Conservation (phyloP, 1,140 invertebrate genomes). For the Grapholita molesta region DNA sequence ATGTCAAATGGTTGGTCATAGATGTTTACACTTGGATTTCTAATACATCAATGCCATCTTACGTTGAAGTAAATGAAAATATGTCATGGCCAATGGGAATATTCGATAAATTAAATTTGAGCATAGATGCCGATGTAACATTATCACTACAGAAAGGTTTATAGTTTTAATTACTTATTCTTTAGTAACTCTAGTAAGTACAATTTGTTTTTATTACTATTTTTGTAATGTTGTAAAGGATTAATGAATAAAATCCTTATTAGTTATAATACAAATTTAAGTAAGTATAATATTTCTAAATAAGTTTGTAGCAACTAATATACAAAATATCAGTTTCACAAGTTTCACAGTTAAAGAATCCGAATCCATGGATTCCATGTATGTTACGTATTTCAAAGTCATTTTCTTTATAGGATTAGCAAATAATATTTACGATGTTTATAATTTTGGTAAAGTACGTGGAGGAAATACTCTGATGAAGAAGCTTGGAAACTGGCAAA, state of each 20-base stretch:
- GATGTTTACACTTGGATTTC: conserved; percentile 6
- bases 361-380: too few relatives aligned
- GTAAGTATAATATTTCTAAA: too few relatives aligned
- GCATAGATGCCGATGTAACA: conserved; percentile 39
- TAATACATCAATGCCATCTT: conserved; percentile 4
- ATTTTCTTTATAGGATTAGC: not conserved
- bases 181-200: too few relatives aligned
- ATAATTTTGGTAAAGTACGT: conserved; percentile 49
- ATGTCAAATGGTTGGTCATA: conserved; percentile 40
- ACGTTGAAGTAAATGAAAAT: not conserved
- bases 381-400: too few relatives aligned
- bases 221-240: too few relatives aligned
- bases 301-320: too few relatives aligned
- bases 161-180: too few relatives aligned
- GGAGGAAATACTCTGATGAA: conserved; percentile 36
- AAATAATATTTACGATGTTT: conserved; percentile 39
- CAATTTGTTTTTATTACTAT: too few relatives aligned
- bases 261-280: too few relatives aligned
- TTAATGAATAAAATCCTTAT: too few relatives aligned
- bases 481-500: conserved; percentile 34
- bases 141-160: conserved; percentile 26
- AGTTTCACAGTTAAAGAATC: too few relatives aligned
- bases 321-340: too few relatives aligned
- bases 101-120: conserved; percentile 35
- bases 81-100: not conserved